Conservation (phyloP, 2,797 vertebrate genomes). For the Nyctibius grandis region DNA sequence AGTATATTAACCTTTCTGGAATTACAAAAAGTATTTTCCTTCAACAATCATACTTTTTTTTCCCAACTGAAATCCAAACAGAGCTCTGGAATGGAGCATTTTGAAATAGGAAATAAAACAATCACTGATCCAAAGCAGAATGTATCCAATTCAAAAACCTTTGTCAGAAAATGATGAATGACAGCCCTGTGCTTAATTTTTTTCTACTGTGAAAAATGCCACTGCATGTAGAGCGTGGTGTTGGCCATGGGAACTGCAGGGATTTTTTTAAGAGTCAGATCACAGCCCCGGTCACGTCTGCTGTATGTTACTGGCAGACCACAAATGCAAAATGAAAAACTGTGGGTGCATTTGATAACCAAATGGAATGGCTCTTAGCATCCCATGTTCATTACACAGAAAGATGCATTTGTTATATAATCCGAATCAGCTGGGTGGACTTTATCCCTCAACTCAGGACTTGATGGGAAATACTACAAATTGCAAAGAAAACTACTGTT, state of each 20-base stretch:
- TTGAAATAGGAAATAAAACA: constrained; percentile 31
- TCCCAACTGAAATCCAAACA: neutral
- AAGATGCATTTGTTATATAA: neutral
- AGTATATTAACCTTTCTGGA: neutral
- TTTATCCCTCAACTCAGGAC: neutral
- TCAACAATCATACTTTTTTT: neutral
- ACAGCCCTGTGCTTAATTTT: neutral
- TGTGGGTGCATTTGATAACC: neutral
- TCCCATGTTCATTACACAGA: neutral
- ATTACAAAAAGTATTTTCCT: neutral
- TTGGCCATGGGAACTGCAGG: neutral
- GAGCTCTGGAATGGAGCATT: neutral
- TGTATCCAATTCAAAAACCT: neutral
- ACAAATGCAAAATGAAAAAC: neutral
- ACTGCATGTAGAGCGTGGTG: neutral
- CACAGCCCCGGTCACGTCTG: neutral
- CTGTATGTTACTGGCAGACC: neutral
- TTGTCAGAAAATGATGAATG: constrained; percentile 28
- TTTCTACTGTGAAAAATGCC: constrained; percentile 20
- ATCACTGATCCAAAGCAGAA: neutral
- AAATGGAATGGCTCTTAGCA: neutral
- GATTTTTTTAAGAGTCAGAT: constrained; percentile 9
- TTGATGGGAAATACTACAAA: neutral
- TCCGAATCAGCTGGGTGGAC: neutral
- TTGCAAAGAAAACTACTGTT: neutral